Evolutionary conservation across 2,888 invertebrate genomes (phyloP).

Genomic region (Chalcosyrphus nemorum): DNA sequence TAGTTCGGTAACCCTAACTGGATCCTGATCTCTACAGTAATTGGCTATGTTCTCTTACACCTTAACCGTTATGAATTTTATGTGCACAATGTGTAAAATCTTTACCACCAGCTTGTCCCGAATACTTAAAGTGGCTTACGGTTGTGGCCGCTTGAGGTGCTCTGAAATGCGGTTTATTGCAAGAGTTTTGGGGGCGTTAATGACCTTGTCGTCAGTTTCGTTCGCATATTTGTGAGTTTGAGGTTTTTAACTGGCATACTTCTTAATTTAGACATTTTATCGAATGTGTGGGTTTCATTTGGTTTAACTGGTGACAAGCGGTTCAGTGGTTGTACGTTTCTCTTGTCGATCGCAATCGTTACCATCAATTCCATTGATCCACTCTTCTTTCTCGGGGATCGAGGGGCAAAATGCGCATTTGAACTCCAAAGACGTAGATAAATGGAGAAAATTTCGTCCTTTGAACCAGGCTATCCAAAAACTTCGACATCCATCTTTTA

Average conservation of each 20-base stretch:
- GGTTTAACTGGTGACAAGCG: too few relatives aligned
- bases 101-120: conserved; percentile 24
- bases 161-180: not conserved
- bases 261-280: not conserved
- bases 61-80: conserved; percentile 50
- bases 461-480: too few relatives aligned
- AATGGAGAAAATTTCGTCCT: too few relatives aligned
- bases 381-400: too few relatives aligned
- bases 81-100: conserved; percentile 24
- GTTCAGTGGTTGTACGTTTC: too few relatives aligned
- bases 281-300: too few relatives aligned
- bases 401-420: too few relatives aligned
- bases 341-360: too few relatives aligned
- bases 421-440: too few relatives aligned
- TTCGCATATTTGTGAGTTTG: not conserved
- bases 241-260: conserved; percentile 39
- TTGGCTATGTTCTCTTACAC: conserved; percentile 38
- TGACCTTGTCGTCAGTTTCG: conserved; percentile 7
- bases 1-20: conserved; percentile 62
- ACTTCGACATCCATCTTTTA: too few relatives aligned
- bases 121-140: conserved; percentile 16
- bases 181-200: not conserved
- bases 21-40: conserved; percentile 44
- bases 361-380: too few relatives aligned
- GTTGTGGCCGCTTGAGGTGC: not conserved